Evolutionary conservation across 2,888 invertebrate species (phyloP).

Genomic region (Elgonia sp.): DNA sequence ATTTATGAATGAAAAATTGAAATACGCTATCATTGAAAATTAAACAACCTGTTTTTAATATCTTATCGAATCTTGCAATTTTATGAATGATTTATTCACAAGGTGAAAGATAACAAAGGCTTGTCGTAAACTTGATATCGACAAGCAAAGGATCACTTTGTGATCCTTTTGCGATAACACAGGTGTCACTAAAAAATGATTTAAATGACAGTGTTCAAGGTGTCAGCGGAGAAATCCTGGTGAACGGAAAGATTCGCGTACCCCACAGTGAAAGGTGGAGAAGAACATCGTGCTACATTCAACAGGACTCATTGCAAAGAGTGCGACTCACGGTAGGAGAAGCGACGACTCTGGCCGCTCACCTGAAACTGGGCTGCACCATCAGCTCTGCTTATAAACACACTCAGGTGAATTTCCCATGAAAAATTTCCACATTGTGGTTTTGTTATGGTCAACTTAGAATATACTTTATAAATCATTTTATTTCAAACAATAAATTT

Average conservation of each 20-base stretch:
- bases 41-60: too few relatives aligned
- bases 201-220: constrained; percentile 89
- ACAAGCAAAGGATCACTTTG: too few relatives aligned
- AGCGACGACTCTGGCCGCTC: constrained; percentile 94
- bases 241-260: constrained; percentile 90
- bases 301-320: constrained; percentile 93
- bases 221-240: constrained; percentile 91
- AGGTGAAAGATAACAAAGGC: not conserved
- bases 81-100: not conserved
- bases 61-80: too few relatives aligned
- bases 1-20: too few relatives aligned
- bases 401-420: constrained; percentile 88
- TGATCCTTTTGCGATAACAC: constrained; percentile 21
- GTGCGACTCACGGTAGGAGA: constrained; percentile 93
- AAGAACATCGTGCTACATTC: constrained; percentile 94
- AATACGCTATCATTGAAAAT: too few relatives aligned
- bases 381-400: constrained; percentile 91
- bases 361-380: constrained; percentile 92
- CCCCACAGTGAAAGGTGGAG: constrained; percentile 90
- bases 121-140: not conserved
- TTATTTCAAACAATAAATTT: too few relatives aligned
- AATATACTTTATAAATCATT: too few relatives aligned
- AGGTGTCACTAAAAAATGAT: constrained; percentile 43
- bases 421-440: too few relatives aligned
- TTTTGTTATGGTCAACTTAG: too few relatives aligned